Evolutionary conservation across 1,140 invertebrate species (phyloP).

Genomic region (Drosophila athabasca): DNA sequence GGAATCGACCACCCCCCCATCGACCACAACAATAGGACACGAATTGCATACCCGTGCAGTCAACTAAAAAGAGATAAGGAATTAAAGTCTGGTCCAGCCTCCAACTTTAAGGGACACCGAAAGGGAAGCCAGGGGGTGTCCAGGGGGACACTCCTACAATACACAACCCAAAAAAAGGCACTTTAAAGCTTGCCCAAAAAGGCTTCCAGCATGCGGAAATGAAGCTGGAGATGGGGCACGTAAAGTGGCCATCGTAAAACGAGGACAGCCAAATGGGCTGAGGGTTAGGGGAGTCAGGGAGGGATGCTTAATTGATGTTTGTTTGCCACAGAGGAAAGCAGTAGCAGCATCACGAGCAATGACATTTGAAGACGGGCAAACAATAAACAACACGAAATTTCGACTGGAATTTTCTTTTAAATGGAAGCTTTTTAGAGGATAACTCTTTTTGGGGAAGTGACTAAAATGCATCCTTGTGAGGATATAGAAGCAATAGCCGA

Average conservation of each 20-base stretch:
- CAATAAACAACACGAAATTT: slow-evolving; percentile 6
- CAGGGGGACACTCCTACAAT: neutral
- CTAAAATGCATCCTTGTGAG: too few relatives aligned
- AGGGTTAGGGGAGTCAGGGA: neutral
- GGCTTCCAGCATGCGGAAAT: neutral
- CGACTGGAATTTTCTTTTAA: neutral
- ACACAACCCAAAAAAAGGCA: slow-evolving; percentile 4
- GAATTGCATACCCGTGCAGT: slow-evolving; percentile 34
- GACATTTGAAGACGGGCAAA: neutral
- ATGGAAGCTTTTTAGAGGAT: too few relatives aligned
- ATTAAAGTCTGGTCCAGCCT: neutral
- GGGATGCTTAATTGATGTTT: slow-evolving; percentile 26
- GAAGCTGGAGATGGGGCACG: slow-evolving; percentile 25
- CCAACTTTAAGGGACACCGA: neutral
- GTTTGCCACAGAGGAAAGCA: too few relatives aligned
- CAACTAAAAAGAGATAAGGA: slow-evolving; percentile 5
- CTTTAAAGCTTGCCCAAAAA: slow-evolving; percentile 32
- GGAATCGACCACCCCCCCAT: too few relatives aligned
- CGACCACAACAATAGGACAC: neutral
- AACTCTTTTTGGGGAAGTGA: too few relatives aligned
- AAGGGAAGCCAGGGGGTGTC: slow-evolving; percentile 3
- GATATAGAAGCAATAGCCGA: too few relatives aligned
- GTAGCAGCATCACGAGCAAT: neutral
- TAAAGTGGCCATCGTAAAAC: slow-evolving; percentile 50
- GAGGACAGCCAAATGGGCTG: neutral